Base-by-base conservation (phyloP, 37 sponge, comb jelly and placozoan species). In the Oopsacas minuta region DNA sequence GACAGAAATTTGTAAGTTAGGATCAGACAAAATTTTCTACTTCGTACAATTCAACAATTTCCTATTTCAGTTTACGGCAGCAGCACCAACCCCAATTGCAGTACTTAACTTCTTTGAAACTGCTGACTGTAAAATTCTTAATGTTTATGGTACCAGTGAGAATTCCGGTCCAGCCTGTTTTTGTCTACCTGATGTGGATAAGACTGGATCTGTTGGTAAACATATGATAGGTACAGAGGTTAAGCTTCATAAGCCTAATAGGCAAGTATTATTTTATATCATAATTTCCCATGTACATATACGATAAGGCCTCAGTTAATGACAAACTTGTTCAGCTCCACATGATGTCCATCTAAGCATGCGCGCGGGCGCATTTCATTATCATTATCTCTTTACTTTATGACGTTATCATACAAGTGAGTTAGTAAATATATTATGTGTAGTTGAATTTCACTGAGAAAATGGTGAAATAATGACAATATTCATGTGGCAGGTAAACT, bases 141-240 rank as follows among this genome's bases (percentile, higher is more conserved):
- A 94, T 83, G 38, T 97, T 17, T 97, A 94, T 85, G 95, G 99
- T 30, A 92, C 93, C 92, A 90, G 90, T 0, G 98, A 97, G 87
- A 91, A 90, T 3, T 84, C 91, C n/a, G 99, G 99, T 23, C 95
- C 95, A 23, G 91, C 89, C 61, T 90, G 93, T 17, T 82, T 94
- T 83, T 91, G 92, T n/a, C 75, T 81, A 28, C 82, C 81, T 28
- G 92, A 92, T 93, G 36, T 12, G 36, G 83, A 92, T 86, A 87
- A 83, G 53, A 81, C 88, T 38, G 93, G 91, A 0, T 42, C 91
- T 7, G 85, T 87, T 23, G 97, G 97, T 36, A 86, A 87, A 42
- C 82, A 87, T 20, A 89, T 93, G 83, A 84, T 90, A 10, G 97
- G 94, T 23, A 87, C 89, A 0, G 97, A 96, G 84, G 83, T 92